Evolutionary conservation across 2,888 invertebrate species (phyloP).

Genomic region (Pandemis corylana): DNA sequence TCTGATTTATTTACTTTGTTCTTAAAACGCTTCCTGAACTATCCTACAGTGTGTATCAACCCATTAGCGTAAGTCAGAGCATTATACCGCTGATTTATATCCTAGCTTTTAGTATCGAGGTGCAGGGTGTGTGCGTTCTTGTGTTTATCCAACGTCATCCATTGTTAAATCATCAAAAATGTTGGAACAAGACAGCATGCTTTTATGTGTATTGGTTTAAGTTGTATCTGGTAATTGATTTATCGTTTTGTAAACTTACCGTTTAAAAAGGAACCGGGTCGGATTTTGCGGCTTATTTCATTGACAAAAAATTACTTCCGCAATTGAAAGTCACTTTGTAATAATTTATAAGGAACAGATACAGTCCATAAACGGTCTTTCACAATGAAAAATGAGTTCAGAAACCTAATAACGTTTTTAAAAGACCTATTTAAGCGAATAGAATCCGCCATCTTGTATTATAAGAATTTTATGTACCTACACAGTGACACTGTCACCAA

Average conservation of each 20-base stretch:
- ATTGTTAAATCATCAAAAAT: constrained; percentile 28
- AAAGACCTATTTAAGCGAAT: no score
- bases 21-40: background rate
- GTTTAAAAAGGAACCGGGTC: background rate
- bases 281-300: background rate
- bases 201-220: constrained; percentile 16
- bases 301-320: no score
- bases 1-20: background rate
- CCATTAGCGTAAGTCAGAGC: constrained; percentile 11
- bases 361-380: no score
- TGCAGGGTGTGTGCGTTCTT: background rate
- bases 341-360: no score
- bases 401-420: no score
- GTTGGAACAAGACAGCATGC: constrained; percentile 18
- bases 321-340: no score
- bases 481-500: no score
- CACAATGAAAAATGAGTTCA: no score
- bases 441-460: no score
- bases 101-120: constrained; percentile 21
- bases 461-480: no score
- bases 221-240: background rate
- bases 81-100: constrained; percentile 17
- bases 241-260: background rate
- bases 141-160: constrained; percentile 15
- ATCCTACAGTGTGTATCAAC: constrained; percentile 12